These are phyloP conservation scores for Cotesia vestalis DNA, from an alignment of 1,140 invertebrate species.

Conservation along the genomic window DNA sequence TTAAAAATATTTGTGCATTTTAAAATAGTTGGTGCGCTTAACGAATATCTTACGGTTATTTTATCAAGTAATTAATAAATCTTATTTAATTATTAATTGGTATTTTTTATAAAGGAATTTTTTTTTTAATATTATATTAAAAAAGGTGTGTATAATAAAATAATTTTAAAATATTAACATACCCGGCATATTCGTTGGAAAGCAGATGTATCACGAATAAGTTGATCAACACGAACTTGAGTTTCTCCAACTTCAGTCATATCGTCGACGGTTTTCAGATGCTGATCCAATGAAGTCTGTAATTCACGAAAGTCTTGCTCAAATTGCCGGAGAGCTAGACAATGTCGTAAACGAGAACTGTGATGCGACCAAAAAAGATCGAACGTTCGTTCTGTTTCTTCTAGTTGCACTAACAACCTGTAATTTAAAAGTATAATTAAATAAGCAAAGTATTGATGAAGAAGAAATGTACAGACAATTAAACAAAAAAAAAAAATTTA, in stretches of 20 bases:
- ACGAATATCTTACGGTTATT: neutral
- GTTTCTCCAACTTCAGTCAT: constrained; percentile 90
- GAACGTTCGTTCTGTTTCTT: constrained; percentile 93
- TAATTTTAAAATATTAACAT: constrained; percentile 46
- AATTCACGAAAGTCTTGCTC: constrained; percentile 88
- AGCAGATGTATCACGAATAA: constrained; percentile 79
- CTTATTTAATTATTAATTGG: neutral
- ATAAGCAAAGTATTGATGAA: no score
- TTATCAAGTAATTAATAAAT: neutral
- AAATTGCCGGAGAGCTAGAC: constrained; percentile 88
- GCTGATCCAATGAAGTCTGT: constrained; percentile 74
- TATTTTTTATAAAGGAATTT: neutral
- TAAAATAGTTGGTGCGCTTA: neutral
- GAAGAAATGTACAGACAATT: neutral
- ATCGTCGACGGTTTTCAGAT: constrained; percentile 78
- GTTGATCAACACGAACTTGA: constrained; percentile 76
- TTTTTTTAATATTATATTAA: neutral
- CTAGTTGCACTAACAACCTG: constrained; percentile 90
- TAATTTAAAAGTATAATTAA: constrained; percentile 33
- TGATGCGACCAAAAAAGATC: constrained; percentile 94
- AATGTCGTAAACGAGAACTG: constrained; percentile 86
- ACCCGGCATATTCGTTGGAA: constrained; percentile 82
- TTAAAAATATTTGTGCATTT: neutral
- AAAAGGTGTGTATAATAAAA: neutral
- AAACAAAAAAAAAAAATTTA: neutral